A percentile compares a stretch with the other conserved stretches of the same genome.
These are phyloP conservation scores for Yasuhikotakia modesta DNA, from an alignment of 2,797 vertebrate genomes.

Conservation along the genomic window DNA sequence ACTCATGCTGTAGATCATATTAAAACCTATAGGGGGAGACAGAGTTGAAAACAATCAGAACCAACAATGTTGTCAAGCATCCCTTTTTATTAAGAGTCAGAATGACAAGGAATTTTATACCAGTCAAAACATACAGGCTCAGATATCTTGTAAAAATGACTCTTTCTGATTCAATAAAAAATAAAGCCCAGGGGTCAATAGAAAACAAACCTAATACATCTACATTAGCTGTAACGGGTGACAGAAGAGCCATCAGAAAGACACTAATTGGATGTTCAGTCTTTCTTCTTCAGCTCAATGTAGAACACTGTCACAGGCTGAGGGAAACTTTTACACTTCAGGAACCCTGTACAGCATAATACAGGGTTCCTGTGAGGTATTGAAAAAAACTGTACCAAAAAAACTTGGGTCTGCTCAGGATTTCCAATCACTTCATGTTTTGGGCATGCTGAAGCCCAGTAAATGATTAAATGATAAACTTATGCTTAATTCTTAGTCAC, in stretches of 20 bases:
- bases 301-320: conserved; percentile 53
- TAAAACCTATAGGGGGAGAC: conserved; percentile 61
- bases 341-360: conserved; percentile 14
- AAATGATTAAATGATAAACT: background rate
- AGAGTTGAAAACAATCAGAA: conserved; percentile 29
- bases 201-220: conserved; percentile 61
- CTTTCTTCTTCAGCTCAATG: conserved; percentile 78
- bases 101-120: conserved; percentile 81
- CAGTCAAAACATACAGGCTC: conserved; percentile 77
- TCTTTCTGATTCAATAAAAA: conserved; percentile 76
- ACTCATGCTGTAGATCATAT: no score
- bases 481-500: background rate
- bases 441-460: background rate
- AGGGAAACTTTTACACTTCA: conserved; percentile 18
- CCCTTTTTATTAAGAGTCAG: conserved; percentile 77
- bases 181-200: conserved; percentile 68
- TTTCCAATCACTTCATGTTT: background rate
- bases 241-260: conserved; percentile 77
- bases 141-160: conserved; percentile 76
- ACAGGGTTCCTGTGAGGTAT: conserved; percentile 14
- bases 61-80: conserved; percentile 40
- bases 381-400: background rate
- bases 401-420: conserved; percentile 23
- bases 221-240: conserved; percentile 53
- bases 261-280: conserved; percentile 60